Conservation (phyloP, 2,888 invertebrate species). For the Sclerodermus sp. region DNA sequence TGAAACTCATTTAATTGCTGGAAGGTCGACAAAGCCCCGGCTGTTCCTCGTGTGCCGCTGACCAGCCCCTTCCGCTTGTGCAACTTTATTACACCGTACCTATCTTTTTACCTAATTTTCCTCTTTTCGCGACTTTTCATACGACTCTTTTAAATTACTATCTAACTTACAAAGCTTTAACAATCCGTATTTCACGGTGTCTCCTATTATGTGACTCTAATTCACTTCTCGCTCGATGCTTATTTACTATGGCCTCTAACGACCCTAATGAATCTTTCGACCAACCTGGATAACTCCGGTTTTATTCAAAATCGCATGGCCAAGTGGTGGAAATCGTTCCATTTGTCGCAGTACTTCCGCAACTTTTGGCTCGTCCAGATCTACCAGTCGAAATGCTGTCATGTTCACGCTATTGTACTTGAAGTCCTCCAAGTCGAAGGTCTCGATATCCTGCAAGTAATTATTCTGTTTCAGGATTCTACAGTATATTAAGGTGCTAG, state of each 20-base stretch:
- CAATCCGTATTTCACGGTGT: too few species aligned
- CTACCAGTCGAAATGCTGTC: slow-evolving; percentile 89
- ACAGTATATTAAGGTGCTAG: too few species aligned
- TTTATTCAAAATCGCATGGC: slow-evolving; percentile 74
- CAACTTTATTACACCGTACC: slow-evolving; percentile 8
- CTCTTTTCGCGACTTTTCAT: too few species aligned
- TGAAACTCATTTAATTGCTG: slow-evolving; percentile 22
- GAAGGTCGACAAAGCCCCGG: slow-evolving; percentile 15
- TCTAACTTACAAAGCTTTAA: too few species aligned
- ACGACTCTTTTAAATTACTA: too few species aligned
- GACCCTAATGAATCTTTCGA: slow-evolving; percentile 19
- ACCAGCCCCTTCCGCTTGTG: slow-evolving; percentile 6
- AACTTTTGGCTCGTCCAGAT: slow-evolving; percentile 75
- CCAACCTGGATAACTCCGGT: slow-evolving; percentile 69
- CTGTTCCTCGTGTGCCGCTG: slow-evolving; percentile 9
- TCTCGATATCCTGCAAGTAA: slow-evolving; percentile 74
- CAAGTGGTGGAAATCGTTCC: slow-evolving; percentile 86
- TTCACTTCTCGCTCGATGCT: too few species aligned
- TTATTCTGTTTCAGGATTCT: too few species aligned
- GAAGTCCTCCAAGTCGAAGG: slow-evolving; percentile 86
- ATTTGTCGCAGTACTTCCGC: slow-evolving; percentile 78
- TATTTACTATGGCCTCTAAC: too few species aligned
- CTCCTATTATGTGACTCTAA: too few species aligned
- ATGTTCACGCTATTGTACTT: slow-evolving; percentile 93
- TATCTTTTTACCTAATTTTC: background rate